Evolutionary conservation across 2,797 vertebrate genomes (phyloP).

Genomic region (Etheostoma nigrum): DNA sequence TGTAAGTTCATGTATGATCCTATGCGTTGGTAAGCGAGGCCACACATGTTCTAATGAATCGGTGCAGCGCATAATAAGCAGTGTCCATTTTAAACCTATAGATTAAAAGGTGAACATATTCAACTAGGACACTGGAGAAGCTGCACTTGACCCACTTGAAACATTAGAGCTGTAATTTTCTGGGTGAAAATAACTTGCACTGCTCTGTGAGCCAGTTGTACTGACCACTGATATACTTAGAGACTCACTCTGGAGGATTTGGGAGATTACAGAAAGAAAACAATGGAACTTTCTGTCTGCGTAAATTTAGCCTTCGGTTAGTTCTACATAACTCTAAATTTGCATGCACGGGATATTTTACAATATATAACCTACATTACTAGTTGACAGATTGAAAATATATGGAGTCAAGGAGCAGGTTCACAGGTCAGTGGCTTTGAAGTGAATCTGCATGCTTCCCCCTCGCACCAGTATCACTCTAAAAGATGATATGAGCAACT

Average conservation of each 20-base stretch:
- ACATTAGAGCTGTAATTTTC: conserved; percentile 89
- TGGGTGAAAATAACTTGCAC: conserved; percentile 85
- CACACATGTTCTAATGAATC: conserved; percentile 28
- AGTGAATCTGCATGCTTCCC: conserved; percentile 35
- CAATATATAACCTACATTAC: conserved; percentile 36
- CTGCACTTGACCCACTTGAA: conserved; percentile 72
- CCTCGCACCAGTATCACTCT: conserved; percentile 7
- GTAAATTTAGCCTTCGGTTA: conserved; percentile 51
- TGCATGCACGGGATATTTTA: conserved; percentile 14
- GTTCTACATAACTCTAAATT: conserved; percentile 9
- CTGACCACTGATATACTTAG: conserved; percentile 82
- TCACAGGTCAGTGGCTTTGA: conserved; percentile 53
- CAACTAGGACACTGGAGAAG: conserved; percentile 61
- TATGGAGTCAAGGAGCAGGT: conserved; percentile 51
- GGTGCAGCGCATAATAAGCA: conserved; percentile 39
- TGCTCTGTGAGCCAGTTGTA: conserved; percentile 68
- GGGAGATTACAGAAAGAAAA: conserved; percentile 73
- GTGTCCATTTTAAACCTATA: conserved; percentile 58
- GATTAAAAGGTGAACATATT: conserved; percentile 80
- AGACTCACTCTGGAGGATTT: conserved; percentile 64
- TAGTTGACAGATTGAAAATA: conserved; percentile 37
- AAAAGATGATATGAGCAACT: conserved; percentile 17
- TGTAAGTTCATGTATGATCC: conserved; percentile 29
- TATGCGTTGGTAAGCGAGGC: not conserved
- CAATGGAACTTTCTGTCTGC: conserved; percentile 21